Conservation (phyloP, 1,140 invertebrate genomes). For the Penaeus indicus region DNA sequence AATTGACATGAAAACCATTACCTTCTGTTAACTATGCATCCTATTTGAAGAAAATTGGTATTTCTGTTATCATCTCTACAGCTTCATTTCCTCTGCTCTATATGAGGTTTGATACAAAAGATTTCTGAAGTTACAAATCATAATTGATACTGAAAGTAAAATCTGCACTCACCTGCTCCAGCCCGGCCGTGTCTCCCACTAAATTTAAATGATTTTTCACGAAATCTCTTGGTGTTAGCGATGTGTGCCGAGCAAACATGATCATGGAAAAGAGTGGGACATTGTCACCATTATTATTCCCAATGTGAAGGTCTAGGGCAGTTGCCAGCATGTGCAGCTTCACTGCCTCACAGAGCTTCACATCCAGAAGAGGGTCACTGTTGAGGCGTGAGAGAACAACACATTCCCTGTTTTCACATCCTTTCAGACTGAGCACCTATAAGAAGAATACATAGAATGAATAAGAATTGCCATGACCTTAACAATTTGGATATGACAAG, state of each 20-base stretch:
- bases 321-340: conserved; percentile 73
- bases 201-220: conserved; percentile 72
- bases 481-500: no score
- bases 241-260: conserved; percentile 73
- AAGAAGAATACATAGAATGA: conserved; percentile 33
- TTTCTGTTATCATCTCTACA: no score
- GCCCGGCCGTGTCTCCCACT: conserved; percentile 71
- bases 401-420: conserved; percentile 68
- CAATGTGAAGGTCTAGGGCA: conserved; percentile 69
- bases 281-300: conserved; percentile 68
- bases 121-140: no score
- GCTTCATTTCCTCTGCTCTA: no score
- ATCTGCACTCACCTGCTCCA: conserved; percentile 71
- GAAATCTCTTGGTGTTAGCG: conserved; percentile 70
- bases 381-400: conserved; percentile 71
- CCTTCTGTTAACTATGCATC: no score
- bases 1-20: no score
- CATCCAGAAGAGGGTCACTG: conserved; percentile 70
- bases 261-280: conserved; percentile 72
- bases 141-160: no score
- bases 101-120: no score
- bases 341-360: conserved; percentile 73
- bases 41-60: no score
- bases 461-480: no score
- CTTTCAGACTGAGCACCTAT: conserved; percentile 68